These are phyloP conservation scores for Callopanchax toddi DNA, from an alignment of 2,113 vertebrate genomes.

Conservation along the genomic window DNA sequence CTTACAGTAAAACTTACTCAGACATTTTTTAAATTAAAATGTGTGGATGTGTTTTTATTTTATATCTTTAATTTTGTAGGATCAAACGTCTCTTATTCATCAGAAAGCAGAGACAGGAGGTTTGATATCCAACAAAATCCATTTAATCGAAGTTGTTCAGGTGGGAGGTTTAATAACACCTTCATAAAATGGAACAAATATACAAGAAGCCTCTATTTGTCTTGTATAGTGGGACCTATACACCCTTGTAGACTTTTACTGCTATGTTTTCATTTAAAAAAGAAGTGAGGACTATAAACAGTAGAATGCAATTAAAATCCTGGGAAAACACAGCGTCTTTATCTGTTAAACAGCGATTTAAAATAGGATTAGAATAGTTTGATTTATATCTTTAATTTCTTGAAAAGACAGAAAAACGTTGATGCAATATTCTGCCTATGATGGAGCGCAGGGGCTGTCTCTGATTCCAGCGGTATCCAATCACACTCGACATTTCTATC, in stretches of 20 bases:
- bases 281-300: not conserved
- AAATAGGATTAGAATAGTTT: not conserved
- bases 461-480: not conserved
- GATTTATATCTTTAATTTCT: not conserved
- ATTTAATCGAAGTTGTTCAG: not conserved
- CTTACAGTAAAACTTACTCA: not conserved
- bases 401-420: not conserved
- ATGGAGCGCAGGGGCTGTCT: not conserved
- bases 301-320: not conserved
- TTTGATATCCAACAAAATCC: not conserved
- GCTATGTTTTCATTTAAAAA: not conserved
- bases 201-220: not conserved
- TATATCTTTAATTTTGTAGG: not conserved
- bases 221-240: not conserved
- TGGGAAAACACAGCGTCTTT: not conserved
- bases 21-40: not conserved
- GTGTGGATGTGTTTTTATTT: not conserved
- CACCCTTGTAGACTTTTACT: not conserved
- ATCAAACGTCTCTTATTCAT: not conserved
- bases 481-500: not conserved
- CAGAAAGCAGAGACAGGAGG: not conserved
- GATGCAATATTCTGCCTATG: not conserved
- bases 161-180: not conserved
- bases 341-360: not conserved
- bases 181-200: not conserved